A percentile compares a stretch with the other conserved stretches of the same genome.
Conservation (phyloP, 2,113 vertebrate species). For the Aleadryas rufinucha region DNA sequence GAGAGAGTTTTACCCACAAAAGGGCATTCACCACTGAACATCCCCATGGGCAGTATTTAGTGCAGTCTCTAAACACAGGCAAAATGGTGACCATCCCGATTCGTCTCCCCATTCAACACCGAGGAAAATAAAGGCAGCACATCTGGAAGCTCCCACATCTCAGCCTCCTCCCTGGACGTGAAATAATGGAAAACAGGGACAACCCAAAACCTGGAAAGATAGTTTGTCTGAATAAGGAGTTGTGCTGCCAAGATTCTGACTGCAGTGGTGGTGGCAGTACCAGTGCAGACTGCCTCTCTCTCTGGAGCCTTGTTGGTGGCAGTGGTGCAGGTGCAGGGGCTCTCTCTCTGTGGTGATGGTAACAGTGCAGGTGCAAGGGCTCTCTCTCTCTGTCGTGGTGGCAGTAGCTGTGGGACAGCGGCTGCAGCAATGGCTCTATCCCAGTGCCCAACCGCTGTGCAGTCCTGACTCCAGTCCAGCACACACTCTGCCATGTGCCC, state of each 20-base stretch:
- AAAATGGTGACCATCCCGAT: background rate
- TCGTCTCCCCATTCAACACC: accelerated
- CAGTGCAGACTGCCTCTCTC: background rate
- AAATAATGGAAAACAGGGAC: background rate
- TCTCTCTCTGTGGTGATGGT: background rate
- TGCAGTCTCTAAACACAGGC: background rate
- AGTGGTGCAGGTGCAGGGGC: background rate
- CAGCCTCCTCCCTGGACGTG: background rate
- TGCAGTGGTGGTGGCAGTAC: background rate
- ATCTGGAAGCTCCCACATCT: background rate
- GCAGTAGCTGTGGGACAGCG: background rate
- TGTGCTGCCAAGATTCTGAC: background rate
- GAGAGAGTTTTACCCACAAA: background rate
- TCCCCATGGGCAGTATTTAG: background rate
- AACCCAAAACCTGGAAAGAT: background rate
- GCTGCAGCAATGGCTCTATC: background rate
- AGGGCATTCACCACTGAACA: background rate
- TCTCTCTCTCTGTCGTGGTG: background rate
- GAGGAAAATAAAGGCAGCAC: background rate
- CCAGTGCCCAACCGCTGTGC: accelerated
- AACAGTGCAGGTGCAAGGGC: background rate
- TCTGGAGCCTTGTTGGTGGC: background rate
- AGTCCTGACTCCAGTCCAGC: background rate
- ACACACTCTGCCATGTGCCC: background rate
- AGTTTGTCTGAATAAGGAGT: background rate